Base-by-base conservation (phyloP, 2,113 vertebrate species). In the Rhinoptilus africanus region DNA sequence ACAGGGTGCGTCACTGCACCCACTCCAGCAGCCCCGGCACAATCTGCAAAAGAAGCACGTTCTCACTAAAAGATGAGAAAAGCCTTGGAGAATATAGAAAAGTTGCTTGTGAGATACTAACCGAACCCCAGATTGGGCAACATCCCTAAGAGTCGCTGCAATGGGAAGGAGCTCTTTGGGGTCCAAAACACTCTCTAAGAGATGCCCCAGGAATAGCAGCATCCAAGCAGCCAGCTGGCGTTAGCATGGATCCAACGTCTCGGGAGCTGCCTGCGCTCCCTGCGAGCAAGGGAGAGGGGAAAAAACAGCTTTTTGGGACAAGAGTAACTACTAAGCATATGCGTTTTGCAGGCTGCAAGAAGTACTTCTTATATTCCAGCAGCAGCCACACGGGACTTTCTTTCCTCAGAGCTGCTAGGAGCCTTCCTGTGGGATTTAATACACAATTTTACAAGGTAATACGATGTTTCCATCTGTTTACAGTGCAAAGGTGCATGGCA, bases 141-240 rank as follows among this genome's bases (percentile, higher is more conserved):
- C 1, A 4, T 24, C 66, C 24, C 72, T 73, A 22, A 15, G 67
- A 66, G 45, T 4, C 60, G 9, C 63, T 80, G 72, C 37, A 35
- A 57, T 14, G 14, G 35, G 53, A 91, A 79, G 67, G 77, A 43
- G 11, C 14, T 78, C 24, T 85, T 14, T 47, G 56, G 28, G 43
- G n/a, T 82, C 23, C 78, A 35, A 51, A 92, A 68, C 21, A 34
- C 2, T 24, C 28, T 68, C 10, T 24, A 14, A 47, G 27, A 53
- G 47, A 68, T 1, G 1, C 16, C 8, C 11, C 0, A 6, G 66
- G 60, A 85, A 34, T 0, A 51, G 51, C 15, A 27, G 48, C 3
- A 9, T 39, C 54, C 71, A 64, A 32, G 39, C 51, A 87, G 7
- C 10, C 51, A 72, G 28, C 35, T 62, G 63, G 21, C 64, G 54